Percentiles rank a stretch among this genome's conserved stretches.
Conservation (phyloP, 2,888 invertebrate species). For the Cheilosia pagana region DNA sequence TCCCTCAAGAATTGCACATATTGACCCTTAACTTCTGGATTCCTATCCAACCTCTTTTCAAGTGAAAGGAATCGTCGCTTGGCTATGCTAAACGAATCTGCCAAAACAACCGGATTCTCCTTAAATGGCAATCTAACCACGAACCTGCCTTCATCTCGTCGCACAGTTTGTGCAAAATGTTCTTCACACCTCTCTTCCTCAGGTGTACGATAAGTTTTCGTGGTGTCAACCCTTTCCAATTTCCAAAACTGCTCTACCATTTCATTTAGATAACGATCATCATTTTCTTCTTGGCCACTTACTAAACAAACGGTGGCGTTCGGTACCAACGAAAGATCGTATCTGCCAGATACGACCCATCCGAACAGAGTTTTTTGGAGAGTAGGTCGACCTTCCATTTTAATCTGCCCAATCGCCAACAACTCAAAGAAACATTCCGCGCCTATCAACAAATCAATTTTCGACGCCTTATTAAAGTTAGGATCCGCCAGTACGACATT, state of each 20-base stretch:
- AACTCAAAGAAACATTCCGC: background rate
- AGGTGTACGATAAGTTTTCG: background rate
- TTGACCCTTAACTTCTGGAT: background rate
- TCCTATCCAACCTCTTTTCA: background rate
- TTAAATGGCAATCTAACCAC: constrained; percentile 4
- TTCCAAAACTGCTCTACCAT: background rate
- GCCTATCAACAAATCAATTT: background rate
- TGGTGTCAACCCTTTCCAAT: background rate
- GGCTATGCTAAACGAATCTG: background rate
- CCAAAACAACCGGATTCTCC: background rate
- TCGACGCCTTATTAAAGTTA: no score
- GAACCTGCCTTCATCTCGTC: background rate
- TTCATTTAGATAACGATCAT: background rate
- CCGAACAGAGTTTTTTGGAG: constrained; percentile 27
- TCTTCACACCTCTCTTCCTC: background rate
- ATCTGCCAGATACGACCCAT: constrained; percentile 32
- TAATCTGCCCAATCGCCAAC: constrained; percentile 32
- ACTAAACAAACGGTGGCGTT: background rate
- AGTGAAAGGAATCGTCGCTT: background rate
- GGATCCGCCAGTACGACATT: constrained; percentile 23
- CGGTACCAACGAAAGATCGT: background rate
- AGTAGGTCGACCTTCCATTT: background rate
- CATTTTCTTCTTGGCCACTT: background rate
- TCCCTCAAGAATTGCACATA: background rate
- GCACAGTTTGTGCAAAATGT: no score